Evolutionary conservation across 1,140 invertebrate species (phyloP).

Genomic region (Mercenaria mercenaria): DNA sequence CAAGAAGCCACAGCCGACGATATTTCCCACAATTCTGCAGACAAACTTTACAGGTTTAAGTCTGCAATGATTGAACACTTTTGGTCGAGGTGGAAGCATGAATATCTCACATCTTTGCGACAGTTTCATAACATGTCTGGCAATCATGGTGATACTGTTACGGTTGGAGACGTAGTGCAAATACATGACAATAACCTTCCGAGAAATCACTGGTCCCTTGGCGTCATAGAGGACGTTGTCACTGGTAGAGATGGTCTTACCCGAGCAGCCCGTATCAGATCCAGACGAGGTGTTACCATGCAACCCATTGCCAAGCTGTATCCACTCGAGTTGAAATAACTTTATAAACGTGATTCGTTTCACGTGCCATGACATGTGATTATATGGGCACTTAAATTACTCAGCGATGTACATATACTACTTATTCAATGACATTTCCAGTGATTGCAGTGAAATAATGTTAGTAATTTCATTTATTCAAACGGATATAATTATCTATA

Average conservation of each 20-base stretch:
- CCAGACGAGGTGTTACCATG: neutral
- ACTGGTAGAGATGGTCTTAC: neutral
- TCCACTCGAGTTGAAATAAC: conserved; percentile 8
- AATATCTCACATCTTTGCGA: neutral
- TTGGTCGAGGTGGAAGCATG: neutral
- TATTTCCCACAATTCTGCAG: neutral
- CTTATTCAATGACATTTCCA: too few species aligned
- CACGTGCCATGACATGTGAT: too few species aligned
- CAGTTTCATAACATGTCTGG: neutral
- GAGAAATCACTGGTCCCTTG: neutral
- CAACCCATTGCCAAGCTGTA: conserved; percentile 4
- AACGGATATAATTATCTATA: too few species aligned
- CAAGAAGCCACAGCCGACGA: neutral
- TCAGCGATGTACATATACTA: too few species aligned
- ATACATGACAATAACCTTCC: conserved; percentile 4
- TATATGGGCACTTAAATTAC: too few species aligned
- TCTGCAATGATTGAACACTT: neutral
- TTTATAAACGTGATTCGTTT: too few species aligned
- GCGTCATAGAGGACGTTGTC: neutral
- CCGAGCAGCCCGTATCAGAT: neutral
- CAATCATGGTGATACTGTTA: neutral
- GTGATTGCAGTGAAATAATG: too few species aligned
- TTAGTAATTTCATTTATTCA: too few species aligned
- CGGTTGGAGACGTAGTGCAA: conserved; percentile 19
- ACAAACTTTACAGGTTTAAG: neutral